Evolutionary conservation across 2,888 invertebrate genomes (phyloP).

Genomic region (Caenorhabditis sp.): DNA sequence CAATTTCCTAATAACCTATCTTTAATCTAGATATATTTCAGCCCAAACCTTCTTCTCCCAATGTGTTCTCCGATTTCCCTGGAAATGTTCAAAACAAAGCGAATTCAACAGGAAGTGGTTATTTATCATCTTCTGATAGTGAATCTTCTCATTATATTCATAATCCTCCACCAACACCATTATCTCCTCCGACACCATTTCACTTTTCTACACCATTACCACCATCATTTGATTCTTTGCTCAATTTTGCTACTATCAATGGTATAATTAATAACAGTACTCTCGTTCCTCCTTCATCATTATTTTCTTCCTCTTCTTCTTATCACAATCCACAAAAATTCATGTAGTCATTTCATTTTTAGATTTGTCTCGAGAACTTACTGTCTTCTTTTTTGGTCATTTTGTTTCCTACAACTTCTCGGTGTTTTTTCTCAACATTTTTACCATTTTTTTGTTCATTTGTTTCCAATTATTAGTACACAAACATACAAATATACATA

Average conservation of each 20-base stretch:
- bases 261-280: too few relatives aligned
- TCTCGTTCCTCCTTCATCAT: too few relatives aligned
- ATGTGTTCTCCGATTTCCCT: conserved; percentile 10
- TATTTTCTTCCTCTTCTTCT: too few relatives aligned
- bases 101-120: conserved; percentile 31
- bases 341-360: neutral
- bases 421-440: neutral
- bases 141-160: conserved; percentile 19
- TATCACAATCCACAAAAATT: neutral
- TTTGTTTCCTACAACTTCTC: neutral
- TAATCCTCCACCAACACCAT: neutral
- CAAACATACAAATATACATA: too few relatives aligned
- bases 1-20: too few relatives aligned
- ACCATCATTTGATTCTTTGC: neutral
- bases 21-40: too few relatives aligned
- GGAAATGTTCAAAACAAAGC: conserved; percentile 18
- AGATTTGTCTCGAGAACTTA: too few relatives aligned
- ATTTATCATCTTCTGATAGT: conserved; percentile 22
- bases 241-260: neutral
- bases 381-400: neutral
- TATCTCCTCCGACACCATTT: neutral
- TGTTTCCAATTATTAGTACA: too few relatives aligned
- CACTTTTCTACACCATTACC: neutral
- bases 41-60: conserved; percentile 8
- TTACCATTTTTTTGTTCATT: neutral